phyloP scores from a whole-genome alignment of 2,888 invertebrate species.

The Epirrita christyi region DNA sequence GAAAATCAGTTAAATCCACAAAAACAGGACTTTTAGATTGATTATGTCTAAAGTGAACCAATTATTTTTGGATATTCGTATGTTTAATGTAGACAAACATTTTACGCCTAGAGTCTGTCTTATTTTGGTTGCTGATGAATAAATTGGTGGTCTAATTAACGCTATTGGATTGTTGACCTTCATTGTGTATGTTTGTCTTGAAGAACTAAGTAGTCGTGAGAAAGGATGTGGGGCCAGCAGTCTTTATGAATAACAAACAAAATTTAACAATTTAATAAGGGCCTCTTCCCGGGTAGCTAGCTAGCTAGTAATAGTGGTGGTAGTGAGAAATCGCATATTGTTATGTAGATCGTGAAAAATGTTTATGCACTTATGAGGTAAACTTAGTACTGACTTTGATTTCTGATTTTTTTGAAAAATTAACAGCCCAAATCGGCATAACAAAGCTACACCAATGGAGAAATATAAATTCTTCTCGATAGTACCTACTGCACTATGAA shows the following conservation, averaged over 20 bases:
- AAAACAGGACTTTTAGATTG: too few relatives aligned
- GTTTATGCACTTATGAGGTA: slow-evolving; percentile 12
- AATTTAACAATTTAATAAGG: slow-evolving; percentile 18
- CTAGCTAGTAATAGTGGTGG: too few relatives aligned
- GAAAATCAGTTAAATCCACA: too few relatives aligned
- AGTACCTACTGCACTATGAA: too few relatives aligned
- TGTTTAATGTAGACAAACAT: too few relatives aligned
- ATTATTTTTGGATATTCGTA: too few relatives aligned
- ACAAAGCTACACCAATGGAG: too few relatives aligned
- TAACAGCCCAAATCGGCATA: too few relatives aligned
- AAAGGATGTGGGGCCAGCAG: slow-evolving; percentile 28
- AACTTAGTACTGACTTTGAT: too few relatives aligned
- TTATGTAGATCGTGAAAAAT: slow-evolving; percentile 4
- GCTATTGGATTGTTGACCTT: slow-evolving; percentile 32
- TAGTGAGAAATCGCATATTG: too few relatives aligned
- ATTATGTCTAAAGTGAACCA: too few relatives aligned
- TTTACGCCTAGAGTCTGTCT: background rate
- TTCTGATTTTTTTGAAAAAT: background rate
- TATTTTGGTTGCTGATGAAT: slow-evolving; percentile 23
- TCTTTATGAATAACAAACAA: slow-evolving; percentile 14
- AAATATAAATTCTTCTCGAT: too few relatives aligned
- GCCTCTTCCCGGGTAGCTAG: slow-evolving; percentile 12
- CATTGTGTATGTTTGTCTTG: slow-evolving; percentile 20
- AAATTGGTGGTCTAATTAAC: slow-evolving; percentile 38
- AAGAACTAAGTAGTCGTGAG: slow-evolving; percentile 25